These are phyloP conservation scores for Euura saliciscinereae DNA, from an alignment of 1,140 invertebrate genomes.

Conservation along the genomic window DNA sequence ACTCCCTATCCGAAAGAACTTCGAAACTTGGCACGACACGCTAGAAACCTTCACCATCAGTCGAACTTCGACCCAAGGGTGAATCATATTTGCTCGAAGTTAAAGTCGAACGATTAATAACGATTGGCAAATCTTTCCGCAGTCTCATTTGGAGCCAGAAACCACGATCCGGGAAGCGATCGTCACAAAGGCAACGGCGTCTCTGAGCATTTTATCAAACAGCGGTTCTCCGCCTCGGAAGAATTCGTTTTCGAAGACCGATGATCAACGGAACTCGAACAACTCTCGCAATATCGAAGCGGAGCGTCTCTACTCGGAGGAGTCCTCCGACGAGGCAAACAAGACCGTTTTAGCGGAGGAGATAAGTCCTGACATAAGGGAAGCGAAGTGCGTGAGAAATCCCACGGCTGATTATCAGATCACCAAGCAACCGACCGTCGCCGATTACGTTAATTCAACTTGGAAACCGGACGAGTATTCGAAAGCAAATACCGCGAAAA, in stretches of 20 bases:
- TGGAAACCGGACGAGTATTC: slow-evolving; percentile 57
- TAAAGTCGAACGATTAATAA: neutral
- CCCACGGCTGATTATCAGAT: slow-evolving; percentile 43
- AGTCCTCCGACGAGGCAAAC: slow-evolving; percentile 40
- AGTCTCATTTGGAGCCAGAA: slow-evolving; percentile 45
- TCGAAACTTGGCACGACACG: slow-evolving; percentile 81
- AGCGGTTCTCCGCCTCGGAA: slow-evolving; percentile 30
- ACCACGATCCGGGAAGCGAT: slow-evolving; percentile 51
- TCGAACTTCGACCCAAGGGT: slow-evolving; percentile 51
- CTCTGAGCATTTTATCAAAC: slow-evolving; percentile 37
- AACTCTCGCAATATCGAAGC: too few species aligned
- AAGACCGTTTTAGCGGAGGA: slow-evolving; percentile 50
- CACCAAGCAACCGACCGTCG: slow-evolving; percentile 47
- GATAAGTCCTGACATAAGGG: slow-evolving; percentile 51
- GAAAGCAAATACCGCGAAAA: slow-evolving; percentile 53
- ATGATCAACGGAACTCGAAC: too few species aligned
- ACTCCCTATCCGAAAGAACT: slow-evolving; percentile 95
- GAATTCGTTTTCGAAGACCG: too few species aligned
- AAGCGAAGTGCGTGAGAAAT: slow-evolving; percentile 55
- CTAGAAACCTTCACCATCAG: slow-evolving; percentile 59
- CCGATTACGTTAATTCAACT: slow-evolving; percentile 53
- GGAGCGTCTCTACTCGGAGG: slow-evolving; percentile 33
- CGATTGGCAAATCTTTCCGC: slow-evolving; percentile 14
- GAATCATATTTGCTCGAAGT: slow-evolving; percentile 22
- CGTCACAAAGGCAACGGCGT: slow-evolving; percentile 44